A percentile compares a stretch with the other conserved stretches of the same genome.
Evolutionary conservation across 1,140 invertebrate genomes (phyloP).

Genomic region (Subanguina moxae): DNA sequence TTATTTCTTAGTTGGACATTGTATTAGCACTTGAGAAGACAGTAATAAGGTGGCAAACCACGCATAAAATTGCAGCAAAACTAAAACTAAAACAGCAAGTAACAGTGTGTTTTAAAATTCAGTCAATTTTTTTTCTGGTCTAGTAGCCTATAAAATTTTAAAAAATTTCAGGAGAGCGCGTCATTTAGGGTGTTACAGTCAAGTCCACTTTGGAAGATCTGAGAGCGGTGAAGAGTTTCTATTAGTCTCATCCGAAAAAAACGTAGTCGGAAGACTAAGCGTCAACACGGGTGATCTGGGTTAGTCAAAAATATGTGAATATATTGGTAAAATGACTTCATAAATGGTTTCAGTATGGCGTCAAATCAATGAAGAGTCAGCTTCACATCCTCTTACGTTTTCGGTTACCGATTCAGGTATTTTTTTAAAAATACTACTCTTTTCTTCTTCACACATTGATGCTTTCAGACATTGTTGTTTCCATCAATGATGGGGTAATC

Average conservation of each 20-base stretch:
- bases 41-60: background rate
- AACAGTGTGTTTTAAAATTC: too few species aligned
- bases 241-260: constrained; percentile 26
- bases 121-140: too few species aligned
- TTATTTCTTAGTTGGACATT: too few species aligned
- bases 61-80: too few species aligned
- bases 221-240: constrained; percentile 30
- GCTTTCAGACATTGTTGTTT: constrained; percentile 11
- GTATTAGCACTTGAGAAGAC: too few species aligned
- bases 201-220: constrained; percentile 25
- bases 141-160: background rate
- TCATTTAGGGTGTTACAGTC: constrained; percentile 36
- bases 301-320: constrained; percentile 13
- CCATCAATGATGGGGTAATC: constrained; percentile 36
- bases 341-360: constrained; percentile 49
- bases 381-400: background rate
- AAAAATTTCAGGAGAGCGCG: constrained; percentile 29
- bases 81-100: too few species aligned
- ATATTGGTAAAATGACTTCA: too few species aligned
- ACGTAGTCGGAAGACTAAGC: constrained; percentile 32
- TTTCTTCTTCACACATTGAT: background rate
- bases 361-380: constrained; percentile 38
- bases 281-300: constrained; percentile 42
- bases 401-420: background rate
- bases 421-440: background rate